Evolutionary conservation across 92 coral and sea anemone species (phyloP), one percentile per base, ranked within the genome.

Genomic region (Pocillopora meandrina): DNA sequence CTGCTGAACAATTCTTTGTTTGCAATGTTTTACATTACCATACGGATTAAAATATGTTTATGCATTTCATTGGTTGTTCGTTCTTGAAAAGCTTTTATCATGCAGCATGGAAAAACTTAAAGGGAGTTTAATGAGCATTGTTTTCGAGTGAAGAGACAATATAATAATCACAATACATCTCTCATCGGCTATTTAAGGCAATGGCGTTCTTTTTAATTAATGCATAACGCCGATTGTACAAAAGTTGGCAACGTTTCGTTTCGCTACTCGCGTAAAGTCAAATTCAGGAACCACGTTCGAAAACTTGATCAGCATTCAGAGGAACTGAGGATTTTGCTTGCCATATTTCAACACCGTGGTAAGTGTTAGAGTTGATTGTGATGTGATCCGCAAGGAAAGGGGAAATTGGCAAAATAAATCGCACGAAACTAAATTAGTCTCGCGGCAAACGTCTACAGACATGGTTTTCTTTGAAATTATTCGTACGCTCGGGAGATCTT

Each of bases 161-260:
- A 81, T 60, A n/a, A 35, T 58, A 81, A 81, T 69, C 66, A 1
- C 19, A 58, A 17, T 35, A 35, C 20, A 18, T 63, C 77, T 82
- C 57, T 83, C 80, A 83, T 83, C 74, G 74, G 55, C 86, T 83
- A 83, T 74, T 83, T 75, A 47, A 42, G 73, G 78, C 4, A 49
- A n/a, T 9, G 23, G 86, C 63, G 86, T 83, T 74, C 80, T 61
- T 61, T 70, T 16, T 20, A 83, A 82, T 82, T 83, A 52, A 83
- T 83, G 73, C 80, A 74, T 62, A 65, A 49, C 23, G 56, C 33
- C 73, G 56, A 64, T 49, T 17, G 73, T n/a, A 78, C 49, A 21
- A 31, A 36, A 78, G 20, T 65, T 26, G 57, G 66, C 71, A 49
- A 66, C 83, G 73, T 33, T 74, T 62, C 26, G 61, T 26, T 52